Base-by-base conservation (phyloP, 2,797 vertebrate genomes). In the Dryobates pubescens region DNA sequence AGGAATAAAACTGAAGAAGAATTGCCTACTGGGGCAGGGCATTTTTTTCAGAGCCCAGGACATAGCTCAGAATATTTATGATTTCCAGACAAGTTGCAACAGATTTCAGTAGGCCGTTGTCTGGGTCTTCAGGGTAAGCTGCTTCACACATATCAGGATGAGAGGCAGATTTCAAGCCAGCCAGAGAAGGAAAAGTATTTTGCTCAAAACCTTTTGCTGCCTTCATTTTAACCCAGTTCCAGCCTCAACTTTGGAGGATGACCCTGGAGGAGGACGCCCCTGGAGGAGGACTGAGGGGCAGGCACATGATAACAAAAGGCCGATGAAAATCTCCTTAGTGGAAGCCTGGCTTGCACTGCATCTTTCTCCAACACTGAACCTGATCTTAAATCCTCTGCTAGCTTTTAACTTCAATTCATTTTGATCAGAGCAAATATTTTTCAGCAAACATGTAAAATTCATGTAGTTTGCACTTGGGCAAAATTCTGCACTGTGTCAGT, bases 131-230 rank as follows among this genome's bases (percentile, higher is more conserved):
- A n/a, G 41, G 20, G 13, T 10, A 10, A 64, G 54, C 54, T 78
- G 36, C 36, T 75, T n/a, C 27, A 13, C 23, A 15, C 0, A 0
- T 3, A 8, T 17, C 18, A 32, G 29, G 43, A 45, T 19, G 19
- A 70, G 41, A 2, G 18, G 14, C n/a, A 65, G 53, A 20, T 38
- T 73, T 51, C 27, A n/a, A 62, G 15, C 43, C 15, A 78, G 62
- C 4, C 10, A 17, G 57, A 41, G 58, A 62, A 47, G 15, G 13
- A 56, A 76, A 84, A 23, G 53, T 23, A 4, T 36, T 70, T 59
- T 65, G 29, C 47, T 45, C 45, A 30, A 81, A 88, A 27, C 3
- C 16, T 6, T 64, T 61, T 30, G 26, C 17, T 64, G 47, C 24
- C 23, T 77, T 84, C 7, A 4, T 56, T 61, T 69, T 57, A 18